Conservation (phyloP, 2,113 vertebrate species). For the Ciconia boyciana region DNA sequence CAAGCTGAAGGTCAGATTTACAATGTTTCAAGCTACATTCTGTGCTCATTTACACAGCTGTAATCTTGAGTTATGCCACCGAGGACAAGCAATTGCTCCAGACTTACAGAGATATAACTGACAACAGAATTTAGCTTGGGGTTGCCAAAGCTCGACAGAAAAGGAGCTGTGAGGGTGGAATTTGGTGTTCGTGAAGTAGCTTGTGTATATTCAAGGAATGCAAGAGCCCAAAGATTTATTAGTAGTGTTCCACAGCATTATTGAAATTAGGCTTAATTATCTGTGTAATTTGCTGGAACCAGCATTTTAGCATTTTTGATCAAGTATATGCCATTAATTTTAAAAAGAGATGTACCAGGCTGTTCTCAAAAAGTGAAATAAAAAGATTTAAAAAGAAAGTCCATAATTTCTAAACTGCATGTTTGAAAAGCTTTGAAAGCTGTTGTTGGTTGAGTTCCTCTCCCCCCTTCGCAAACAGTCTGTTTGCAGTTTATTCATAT, state of each 20-base stretch:
- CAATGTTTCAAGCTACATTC: slow-evolving; percentile 26
- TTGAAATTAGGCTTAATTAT: slow-evolving; percentile 78
- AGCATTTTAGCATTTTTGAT: slow-evolving; percentile 75
- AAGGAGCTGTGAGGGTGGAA: background rate
- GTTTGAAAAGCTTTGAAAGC: background rate
- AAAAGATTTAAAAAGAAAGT: background rate
- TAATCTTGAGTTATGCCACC: slow-evolving; percentile 50
- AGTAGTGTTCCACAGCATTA: slow-evolving; percentile 68
- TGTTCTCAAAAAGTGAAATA: slow-evolving; percentile 3
- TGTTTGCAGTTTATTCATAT: background rate
- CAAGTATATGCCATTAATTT: slow-evolving; percentile 69
- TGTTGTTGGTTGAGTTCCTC: background rate
- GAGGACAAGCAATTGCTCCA: slow-evolving; percentile 27
- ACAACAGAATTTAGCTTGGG: slow-evolving; percentile 20
- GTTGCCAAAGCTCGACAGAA: slow-evolving; percentile 5
- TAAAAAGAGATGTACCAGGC: slow-evolving; percentile 63
- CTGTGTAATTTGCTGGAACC: slow-evolving; percentile 75
- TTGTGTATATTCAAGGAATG: slow-evolving; percentile 39
- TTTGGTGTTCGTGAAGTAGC: slow-evolving; percentile 25
- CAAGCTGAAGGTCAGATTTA: slow-evolving; percentile 60
- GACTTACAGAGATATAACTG: slow-evolving; percentile 22
- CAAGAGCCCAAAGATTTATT: slow-evolving; percentile 68
- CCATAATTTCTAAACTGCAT: background rate
- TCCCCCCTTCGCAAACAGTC: background rate
- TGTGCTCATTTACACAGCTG: slow-evolving; percentile 46